Conservation (phyloP, 1,140 invertebrate species). For the Tetragnatha versicolor region DNA sequence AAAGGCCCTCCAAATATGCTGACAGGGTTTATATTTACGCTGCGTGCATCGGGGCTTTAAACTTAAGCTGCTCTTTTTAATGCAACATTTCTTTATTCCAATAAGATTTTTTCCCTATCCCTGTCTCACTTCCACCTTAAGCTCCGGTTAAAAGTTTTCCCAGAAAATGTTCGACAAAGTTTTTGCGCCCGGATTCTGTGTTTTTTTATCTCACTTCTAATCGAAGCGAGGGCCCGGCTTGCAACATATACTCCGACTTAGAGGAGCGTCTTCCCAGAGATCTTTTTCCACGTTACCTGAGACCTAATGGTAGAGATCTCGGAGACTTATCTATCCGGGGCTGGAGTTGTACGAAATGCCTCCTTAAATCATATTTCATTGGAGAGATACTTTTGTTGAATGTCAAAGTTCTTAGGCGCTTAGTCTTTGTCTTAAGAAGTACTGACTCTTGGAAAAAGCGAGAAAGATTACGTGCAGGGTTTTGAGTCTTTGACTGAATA, state of each 20-base stretch:
- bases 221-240: background rate
- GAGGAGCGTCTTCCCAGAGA: too few species aligned
- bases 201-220: slow-evolving; percentile 23
- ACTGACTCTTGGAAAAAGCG: too few species aligned
- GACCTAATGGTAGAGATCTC: too few species aligned
- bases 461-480: too few species aligned
- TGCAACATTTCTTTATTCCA: slow-evolving; percentile 41
- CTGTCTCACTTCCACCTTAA: slow-evolving; percentile 18
- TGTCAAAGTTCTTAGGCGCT: too few species aligned
- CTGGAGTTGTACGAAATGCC: too few species aligned
- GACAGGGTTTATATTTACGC: slow-evolving; percentile 40
- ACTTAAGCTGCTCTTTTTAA: slow-evolving; percentile 48
- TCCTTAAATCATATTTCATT: too few species aligned
- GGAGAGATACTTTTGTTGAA: too few species aligned
- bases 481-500: too few species aligned
- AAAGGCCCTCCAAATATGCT: slow-evolving; percentile 38
- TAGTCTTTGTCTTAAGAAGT: too few species aligned
- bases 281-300: too few species aligned
- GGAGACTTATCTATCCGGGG: too few species aligned
- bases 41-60: slow-evolving; percentile 34
- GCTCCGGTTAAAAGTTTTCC: slow-evolving; percentile 42
- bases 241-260: background rate
- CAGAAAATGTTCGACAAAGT: slow-evolving; percentile 17
- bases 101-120: slow-evolving; percentile 9
- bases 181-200: slow-evolving; percentile 2